Evolutionary conservation across 2,888 invertebrate genomes (phyloP), one percentile per base, ranked within the genome.

Genomic region (Pachymerium ferrugineum): DNA sequence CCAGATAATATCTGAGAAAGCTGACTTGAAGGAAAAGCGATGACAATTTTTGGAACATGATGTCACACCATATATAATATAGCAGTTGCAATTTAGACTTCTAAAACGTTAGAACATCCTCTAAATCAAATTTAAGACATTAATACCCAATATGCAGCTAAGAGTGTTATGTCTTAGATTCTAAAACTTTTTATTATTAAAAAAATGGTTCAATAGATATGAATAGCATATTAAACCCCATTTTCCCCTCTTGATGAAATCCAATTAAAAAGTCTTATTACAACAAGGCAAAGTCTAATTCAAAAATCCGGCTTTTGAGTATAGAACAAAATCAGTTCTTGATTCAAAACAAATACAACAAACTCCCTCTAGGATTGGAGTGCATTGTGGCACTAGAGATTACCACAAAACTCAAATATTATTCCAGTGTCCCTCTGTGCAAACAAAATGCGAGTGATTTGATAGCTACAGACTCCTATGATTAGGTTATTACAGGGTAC

Each of bases 291-390:
- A 62, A 62, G 19, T 47, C 47, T 47, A 47, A 47, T 47, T 47
- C 47, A 47, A n/a, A 19, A 47, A 47, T 47, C 47, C 16, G 28
- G 25, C 12, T 62, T 62, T 28, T 14, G 28, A 28, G 28, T 25
- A 1, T 62, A 62, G 25, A 25, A 62, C 25, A 62, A 62, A 62
- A 62, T 62, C 62, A 28, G 62, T 28, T 28, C 62, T 25, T 62
- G 62, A 62, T 62, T 62, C 62, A 62, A 62, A 62, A 62, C 62
- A 62, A 62, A 62, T 62, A 62, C 62, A 62, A 62, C 62, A 62
- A 62, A 62, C n/a, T 62, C 62, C 62, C 62, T 62, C 28, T n/a
- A 25, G 62, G 10, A 62, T 62, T 62, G n/a, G 25, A 25, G 62
- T 62, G 62, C 62, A 62, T 62, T 62, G 62, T 62, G 62, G 62